Base-by-base conservation (phyloP, 2,888 invertebrate species). In the Netelia inedita region DNA sequence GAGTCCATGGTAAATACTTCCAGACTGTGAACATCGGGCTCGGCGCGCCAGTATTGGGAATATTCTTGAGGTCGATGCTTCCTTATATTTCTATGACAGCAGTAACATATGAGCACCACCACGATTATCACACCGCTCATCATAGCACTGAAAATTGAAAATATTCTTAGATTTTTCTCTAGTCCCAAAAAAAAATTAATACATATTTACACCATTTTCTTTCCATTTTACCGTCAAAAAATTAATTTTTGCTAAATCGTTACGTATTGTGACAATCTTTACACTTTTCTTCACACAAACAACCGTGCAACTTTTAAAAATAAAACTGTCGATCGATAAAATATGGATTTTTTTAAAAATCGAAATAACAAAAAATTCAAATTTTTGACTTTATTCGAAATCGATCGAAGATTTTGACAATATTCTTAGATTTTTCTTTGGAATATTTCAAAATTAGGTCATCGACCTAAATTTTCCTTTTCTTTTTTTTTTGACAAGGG, bases 61-160 rank as follows among this genome's bases (percentile, higher is more conserved):
- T 93, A 92, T 83, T 93, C 92, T 85, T 82, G 94, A 88, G 94
- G 94, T 75, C 94, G 94, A 87, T 94, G 92, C 90, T 95, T 95
- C 83, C 94, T 93, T 88, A 94, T 94, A 86, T 91, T 96, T 94
- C 92, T 95, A 93, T 96, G 96, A 91, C 96, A 96, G 93, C 96
- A 96, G 93, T 96, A 97, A 93, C 97, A 97, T 82, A 97, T 95
- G 53, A 97, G 95, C 91, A 97, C 96, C 82, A 97, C 95, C 68
- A 97, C 96, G 89, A 97, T 95, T 90, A 97, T 95, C 88, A 97
- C 96, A 41, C 97, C 96, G 92, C 97, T 97, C 89, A 97, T 94
- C 95, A 97, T 97, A 61, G 96, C 96, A 92, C 97, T 97, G 94
- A 76, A 94, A 94, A 53, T 10, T 3, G 3, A 11, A 53, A 28